Evolutionary conservation across 2,888 invertebrate species (phyloP).

Genomic region (Acrocera orbiculus): DNA sequence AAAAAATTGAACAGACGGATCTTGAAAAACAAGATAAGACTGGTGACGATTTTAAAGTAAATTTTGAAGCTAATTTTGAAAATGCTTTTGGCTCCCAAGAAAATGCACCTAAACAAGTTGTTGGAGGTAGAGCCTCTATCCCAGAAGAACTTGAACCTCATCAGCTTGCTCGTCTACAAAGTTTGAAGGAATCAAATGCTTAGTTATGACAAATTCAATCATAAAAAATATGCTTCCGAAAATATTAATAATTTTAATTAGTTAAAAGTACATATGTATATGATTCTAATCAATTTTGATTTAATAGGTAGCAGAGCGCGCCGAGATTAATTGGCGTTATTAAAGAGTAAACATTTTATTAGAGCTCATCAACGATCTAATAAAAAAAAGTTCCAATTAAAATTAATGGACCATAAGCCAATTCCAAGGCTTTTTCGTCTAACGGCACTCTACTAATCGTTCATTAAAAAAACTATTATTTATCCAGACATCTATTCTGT

Average conservation of each 20-base stretch:
- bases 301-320: no score
- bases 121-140: constrained; percentile 65
- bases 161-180: constrained; percentile 71
- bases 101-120: constrained; percentile 45
- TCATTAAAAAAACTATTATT: no score
- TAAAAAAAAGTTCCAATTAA: no score
- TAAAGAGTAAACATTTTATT: no score
- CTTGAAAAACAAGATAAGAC: constrained; percentile 7
- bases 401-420: no score
- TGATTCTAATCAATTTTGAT: no score
- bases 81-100: constrained; percentile 31
- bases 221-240: neutral
- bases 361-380: no score
- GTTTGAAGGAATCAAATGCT: constrained; percentile 82
- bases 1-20: constrained; percentile 5
- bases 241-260: neutral
- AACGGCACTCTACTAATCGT: no score
- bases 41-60: constrained; percentile 25
- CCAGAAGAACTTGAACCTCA: constrained; percentile 80
- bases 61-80: constrained; percentile 31
- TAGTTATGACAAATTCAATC: constrained; percentile 31
- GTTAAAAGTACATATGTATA: no score
- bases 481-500: no score
- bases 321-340: no score
- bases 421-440: no score